Base-by-base conservation (phyloP, 2,797 vertebrate species). In the Lagocephalus sceleratus region DNA sequence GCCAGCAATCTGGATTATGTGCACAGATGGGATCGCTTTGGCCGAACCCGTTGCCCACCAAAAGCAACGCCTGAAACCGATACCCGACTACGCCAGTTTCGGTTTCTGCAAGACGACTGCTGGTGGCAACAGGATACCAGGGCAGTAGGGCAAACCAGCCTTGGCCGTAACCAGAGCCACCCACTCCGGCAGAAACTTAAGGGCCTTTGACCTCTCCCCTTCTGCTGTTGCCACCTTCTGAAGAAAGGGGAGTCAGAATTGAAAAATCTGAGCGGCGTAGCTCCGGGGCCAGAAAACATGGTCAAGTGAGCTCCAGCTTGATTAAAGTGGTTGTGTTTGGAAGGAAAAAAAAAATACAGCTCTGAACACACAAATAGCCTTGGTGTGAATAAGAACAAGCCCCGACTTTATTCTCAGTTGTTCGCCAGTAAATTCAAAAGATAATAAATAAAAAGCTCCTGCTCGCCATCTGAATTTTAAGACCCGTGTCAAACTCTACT, bases 141-240 rank as follows among this genome's bases (percentile, higher is more conserved):
- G 75, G 76, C 76, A 87, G 77, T 76, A 55, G 85, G 83, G 59
- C 82, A 82, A 52, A 20, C 58, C 47, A 39, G 49, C 44, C 19
- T 53, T 42, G 65, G 59, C 40, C 67, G 82, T 76, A 85, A 87
- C 75, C 57, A 68, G 66, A 83, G 62, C 49, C 53, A 39, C 26
- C 56, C 39, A 22, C 46, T 54, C 48, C 43, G 47, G 64, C 54
- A 50, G 40, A 57, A 76, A 70, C 9, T 44, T 65, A 38, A 35
- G 29, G 39, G 48, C 66, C 58, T 83, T 62, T 84, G 69, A 85
- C 76, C 75, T 69, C 49, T 26, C 40, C 44, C 16, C 43, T 47
- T 57, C 63, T 60, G 43, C 42, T 21, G 23, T 51, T 72, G 84
- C 75, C 68, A 81, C 66, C 56, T 76, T 78, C 53, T 51, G 32